Conservation (phyloP, 1,140 invertebrate genomes). For the Dermatophagoides farinae region DNA sequence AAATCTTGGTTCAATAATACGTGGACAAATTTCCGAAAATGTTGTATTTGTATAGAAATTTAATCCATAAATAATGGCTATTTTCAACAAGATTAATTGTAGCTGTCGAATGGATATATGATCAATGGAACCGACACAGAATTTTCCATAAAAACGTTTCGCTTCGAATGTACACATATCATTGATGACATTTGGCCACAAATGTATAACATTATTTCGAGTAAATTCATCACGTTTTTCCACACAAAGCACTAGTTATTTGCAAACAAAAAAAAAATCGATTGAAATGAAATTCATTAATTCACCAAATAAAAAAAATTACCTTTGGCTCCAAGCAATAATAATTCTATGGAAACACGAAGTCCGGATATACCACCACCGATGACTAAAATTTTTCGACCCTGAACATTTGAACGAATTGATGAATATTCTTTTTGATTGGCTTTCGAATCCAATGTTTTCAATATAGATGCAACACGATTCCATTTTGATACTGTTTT, state of each 20-base stretch:
- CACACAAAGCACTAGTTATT: conserved; percentile 47
- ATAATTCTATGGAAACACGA: conserved; percentile 82
- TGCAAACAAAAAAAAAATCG: conserved; percentile 16
- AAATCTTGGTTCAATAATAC: conserved; percentile 5
- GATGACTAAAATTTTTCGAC: conserved; percentile 45
- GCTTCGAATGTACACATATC: conserved; percentile 81
- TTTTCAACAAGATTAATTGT: conserved; percentile 41
- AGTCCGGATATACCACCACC: conserved; percentile 88
- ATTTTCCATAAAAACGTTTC: conserved; percentile 97
- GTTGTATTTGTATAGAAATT: conserved; percentile 82
- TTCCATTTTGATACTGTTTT: not conserved
- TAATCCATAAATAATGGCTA: conserved; percentile 81
- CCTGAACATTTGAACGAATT: not conserved
- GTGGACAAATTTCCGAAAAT: conserved; percentile 42
- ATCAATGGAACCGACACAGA: conserved; percentile 42
- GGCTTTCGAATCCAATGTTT: not conserved
- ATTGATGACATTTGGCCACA: conserved; percentile 96
- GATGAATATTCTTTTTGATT: not conserved
- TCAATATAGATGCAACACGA: conserved; percentile 3
- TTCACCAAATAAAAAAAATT: not conserved
- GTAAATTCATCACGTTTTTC: conserved; percentile 82
- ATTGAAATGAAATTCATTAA: conserved; percentile 23
- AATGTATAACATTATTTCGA: conserved; percentile 88
- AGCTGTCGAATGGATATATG: conserved; percentile 20
- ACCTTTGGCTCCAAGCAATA: conserved; percentile 68